Evolutionary conservation across 2,113 vertebrate species (phyloP), one percentile per base, ranked within the genome.

Genomic region (Catharus bicknelli): DNA sequence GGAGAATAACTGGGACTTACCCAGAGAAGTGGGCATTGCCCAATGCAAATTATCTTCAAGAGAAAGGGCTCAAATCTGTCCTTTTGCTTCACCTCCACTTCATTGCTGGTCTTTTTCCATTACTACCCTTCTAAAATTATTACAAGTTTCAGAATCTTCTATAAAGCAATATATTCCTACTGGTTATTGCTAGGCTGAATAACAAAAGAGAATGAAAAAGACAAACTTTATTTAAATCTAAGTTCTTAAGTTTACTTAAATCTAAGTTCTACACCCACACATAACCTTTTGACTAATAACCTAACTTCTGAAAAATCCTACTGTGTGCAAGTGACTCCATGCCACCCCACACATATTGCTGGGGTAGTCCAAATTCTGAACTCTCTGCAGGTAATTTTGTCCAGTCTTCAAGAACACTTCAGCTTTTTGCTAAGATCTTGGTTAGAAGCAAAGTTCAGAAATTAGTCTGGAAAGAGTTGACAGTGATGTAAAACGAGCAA

Each of bases 261-360:
- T 87, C 16, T 42, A 54, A 62, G 9, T 64, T 76, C 34, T 90
- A 93, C 76, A 79, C 94, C 90, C 77, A 88, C 92, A 82, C 5
- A 0, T 95, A 95, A 96, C 86, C 92, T 96, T 96, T 96, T 79
- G 81, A 88, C 68, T 82, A 88, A 9, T 62, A 78, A 76, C 38
- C 53, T 30, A 79, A 92, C 48, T 22, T 79, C 36, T 86, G 69
- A 94, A 94, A 95, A 87, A 96, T 88, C 67, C 84, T 95, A 21
- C 30, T 69, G 15, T 57, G 53, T 57, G 61, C 87, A 67, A 43
- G 42, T 73, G 66, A 32, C 54, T 68, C 75, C 43, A 9, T 79
- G 23, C 55, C 45, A 54, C 73, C 76, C 55, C 73, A 34, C 58
- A 83, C 54, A 77, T 19, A 6, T 32, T 83, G 40, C 38, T 4